Base-by-base conservation (phyloP, 2,797 vertebrate species). In the Microctenopoma lineatum region DNA sequence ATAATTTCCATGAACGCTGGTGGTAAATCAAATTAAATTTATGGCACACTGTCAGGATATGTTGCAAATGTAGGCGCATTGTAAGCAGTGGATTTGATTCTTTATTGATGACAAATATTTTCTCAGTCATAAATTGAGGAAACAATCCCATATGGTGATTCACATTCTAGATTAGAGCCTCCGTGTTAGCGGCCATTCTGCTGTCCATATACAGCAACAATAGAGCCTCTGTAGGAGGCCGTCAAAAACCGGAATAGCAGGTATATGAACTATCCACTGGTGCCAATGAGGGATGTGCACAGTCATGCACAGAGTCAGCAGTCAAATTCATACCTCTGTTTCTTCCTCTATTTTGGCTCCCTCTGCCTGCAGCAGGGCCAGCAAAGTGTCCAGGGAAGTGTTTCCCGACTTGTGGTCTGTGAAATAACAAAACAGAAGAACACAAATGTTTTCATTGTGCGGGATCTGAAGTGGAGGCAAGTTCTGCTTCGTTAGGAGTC, bases 321-420 rank as follows among this genome's bases (percentile, higher is more conserved):
- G 50, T 0, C 45, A n/a, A 52, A 55, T 5, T 51, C 91, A 91
- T 92, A 99, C 97, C 96, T 99, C 98, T 0, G 98, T 98, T 90
- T 99, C 98, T 64, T 99, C 98, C 80, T 99, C 98, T 32, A 99
- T 97, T 90, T 99, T 98, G 8, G 98, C 98, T 79, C 98, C 98
- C 84, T 99, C 98, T 0, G 98, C 87, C 89, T 99, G 98, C 64
- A 99, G 95, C 45, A 99, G 92, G 0, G 98, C 98, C 25, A 99
- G 88, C 67, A 99, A 81, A 1, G 94, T 97, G 90, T 99, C 98
- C 93, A 99, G 83, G 2, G 97, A 97, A 27, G 94, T 93, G 10
- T 88, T 95, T 61, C 93, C 96, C 36, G 96, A 96, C 73, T 93
- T 95, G 75, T 96, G 93, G 79, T 99, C 98, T 99, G 91, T 41